Evolutionary conservation across 2,888 invertebrate genomes (phyloP).

Genomic region (Spodoptera picta): DNA sequence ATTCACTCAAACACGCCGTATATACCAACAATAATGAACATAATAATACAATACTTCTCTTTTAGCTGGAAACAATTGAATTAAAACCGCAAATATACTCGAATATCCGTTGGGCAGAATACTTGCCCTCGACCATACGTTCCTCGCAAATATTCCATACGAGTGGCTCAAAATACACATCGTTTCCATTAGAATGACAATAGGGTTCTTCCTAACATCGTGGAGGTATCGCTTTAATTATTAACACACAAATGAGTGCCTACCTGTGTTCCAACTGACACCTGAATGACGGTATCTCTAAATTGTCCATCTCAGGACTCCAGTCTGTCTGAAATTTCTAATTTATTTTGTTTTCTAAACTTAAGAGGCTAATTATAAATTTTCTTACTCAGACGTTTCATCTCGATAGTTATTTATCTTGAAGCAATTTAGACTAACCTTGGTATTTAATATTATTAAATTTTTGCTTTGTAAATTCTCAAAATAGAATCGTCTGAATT

Average conservation of each 20-base stretch:
- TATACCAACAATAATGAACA: too few species aligned
- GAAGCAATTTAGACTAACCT: too few species aligned
- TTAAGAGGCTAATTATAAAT: slow-evolving; percentile 9
- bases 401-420: background rate
- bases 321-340: slow-evolving; percentile 14
- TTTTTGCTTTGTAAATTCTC: too few species aligned
- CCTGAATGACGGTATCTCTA: slow-evolving; percentile 64
- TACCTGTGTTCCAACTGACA: slow-evolving; percentile 65
- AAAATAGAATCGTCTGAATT: too few species aligned
- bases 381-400: background rate
- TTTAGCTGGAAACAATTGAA: slow-evolving; percentile 32
- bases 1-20: too few species aligned
- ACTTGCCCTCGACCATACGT: slow-evolving; percentile 7
- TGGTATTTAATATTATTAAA: too few species aligned
- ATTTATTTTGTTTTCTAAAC: slow-evolving; percentile 15
- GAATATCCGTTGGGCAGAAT: slow-evolving; percentile 23
- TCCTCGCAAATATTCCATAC: slow-evolving; percentile 37
- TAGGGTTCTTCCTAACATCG: slow-evolving; percentile 26
- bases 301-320: slow-evolving; percentile 35
- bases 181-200: slow-evolving; percentile 47
- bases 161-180: slow-evolving; percentile 39
- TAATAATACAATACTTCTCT: slow-evolving; percentile 12
- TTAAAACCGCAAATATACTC: slow-evolving; percentile 23
- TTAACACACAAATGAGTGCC: slow-evolving; percentile 64
- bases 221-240: slow-evolving; percentile 62